Evolutionary conservation across 2,113 vertebrate genomes (phyloP).

Genomic region (Dasyurus viverrinus): DNA sequence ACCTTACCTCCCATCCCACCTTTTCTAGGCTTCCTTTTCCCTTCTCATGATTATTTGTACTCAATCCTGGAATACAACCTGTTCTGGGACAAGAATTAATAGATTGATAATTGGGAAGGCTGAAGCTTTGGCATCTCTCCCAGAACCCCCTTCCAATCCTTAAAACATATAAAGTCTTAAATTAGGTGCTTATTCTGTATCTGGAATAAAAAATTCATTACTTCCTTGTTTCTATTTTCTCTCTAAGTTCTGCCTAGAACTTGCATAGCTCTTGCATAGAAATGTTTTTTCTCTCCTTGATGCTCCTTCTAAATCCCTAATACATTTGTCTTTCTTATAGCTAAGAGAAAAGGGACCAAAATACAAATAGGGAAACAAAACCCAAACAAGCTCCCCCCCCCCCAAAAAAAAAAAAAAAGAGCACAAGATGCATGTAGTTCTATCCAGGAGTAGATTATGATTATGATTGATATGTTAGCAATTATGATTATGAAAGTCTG

Average conservation of each 20-base stretch:
- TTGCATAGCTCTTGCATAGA: background rate
- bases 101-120: background rate
- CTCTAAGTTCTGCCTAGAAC: background rate
- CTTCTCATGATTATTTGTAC: background rate
- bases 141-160: background rate
- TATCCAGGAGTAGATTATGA: background rate
- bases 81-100: background rate
- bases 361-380: background rate
- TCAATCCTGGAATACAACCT: background rate
- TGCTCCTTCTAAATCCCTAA: background rate
- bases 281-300: background rate
- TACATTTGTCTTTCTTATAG: background rate
- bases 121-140: background rate
- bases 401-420: background rate
- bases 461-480: background rate
- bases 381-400: background rate
- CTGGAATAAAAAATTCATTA: background rate
- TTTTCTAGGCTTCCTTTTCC: background rate
- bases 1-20: background rate
- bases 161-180: background rate
- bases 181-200: background rate
- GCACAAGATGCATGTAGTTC: background rate
- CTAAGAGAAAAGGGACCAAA: background rate
- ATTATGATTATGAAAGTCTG: background rate
- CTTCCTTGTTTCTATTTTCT: background rate